Evolutionary conservation across 1,140 invertebrate species (phyloP), one percentile per base, ranked within the genome.

Genomic region (Luehdorfia chinensis): DNA sequence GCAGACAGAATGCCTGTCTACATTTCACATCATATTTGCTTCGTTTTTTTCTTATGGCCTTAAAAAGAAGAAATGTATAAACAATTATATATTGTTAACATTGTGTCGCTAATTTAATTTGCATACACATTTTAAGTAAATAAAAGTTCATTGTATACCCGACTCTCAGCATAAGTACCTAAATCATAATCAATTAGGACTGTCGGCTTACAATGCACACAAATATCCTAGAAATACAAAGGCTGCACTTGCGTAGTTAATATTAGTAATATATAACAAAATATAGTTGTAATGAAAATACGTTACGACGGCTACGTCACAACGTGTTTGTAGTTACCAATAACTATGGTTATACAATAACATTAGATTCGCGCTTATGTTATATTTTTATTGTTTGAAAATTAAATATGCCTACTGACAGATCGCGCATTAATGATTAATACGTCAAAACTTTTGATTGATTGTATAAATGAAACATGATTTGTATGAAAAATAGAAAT

Each of bases 1-100:
- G 18, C 54, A 63, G 60, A 57, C 55, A 14, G 30, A 47, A 47
- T 47, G 14, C 19, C 53, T 39, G 36, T 55, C 48, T 58, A 50
- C 52, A 58, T 53, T 34, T 47, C 54, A 55, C 18, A 19, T 55
- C 16, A 37, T 31, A 34, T 55, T 37, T 19, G 13, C 4, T 9
- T 1, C n/a, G 18, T n/a, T 32, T n/a, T 34, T 52, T 45, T 49
- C 6, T 30, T 23, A 43, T 19, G 16, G 16, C 30, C 37, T 50
- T 45, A 28, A 30, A 19, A 56, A 52, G 27, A 25, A 43, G 44
- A 50, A 60, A 57, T 60, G 54, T 49, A 53, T 18, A 13, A n/a
- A 33, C 15, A 47, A 33, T 43, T 53, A 30, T n/a, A 14, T 30
- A 30, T 30, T 28, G 27, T 43, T 43, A 43, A 7, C 39, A 13